Percentiles rank a stretch among this genome's conserved stretches.
Conservation (phyloP, 2,113 vertebrate genomes). For the Pterocles burchelli region DNA sequence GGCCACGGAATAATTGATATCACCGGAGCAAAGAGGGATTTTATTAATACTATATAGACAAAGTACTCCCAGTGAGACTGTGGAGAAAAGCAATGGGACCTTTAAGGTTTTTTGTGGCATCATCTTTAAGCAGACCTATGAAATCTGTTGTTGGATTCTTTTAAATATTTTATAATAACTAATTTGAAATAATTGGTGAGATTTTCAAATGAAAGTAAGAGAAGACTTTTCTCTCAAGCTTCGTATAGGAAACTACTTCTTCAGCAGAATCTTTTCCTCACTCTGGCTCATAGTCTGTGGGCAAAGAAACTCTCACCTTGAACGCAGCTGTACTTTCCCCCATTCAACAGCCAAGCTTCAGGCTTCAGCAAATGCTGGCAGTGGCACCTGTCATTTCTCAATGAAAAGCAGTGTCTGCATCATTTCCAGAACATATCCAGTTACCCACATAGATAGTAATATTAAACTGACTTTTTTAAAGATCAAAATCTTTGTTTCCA, state of each 20-base stretch:
- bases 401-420: not conserved
- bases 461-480: not conserved
- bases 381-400: not conserved
- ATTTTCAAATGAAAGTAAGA: not conserved
- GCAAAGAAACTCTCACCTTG: not conserved
- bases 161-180: not conserved
- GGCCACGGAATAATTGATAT: not conserved
- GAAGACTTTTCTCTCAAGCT: not conserved
- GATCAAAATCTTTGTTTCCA: not conserved
- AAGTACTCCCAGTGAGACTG: not conserved
- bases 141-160: not conserved
- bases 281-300: not conserved
- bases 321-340: not conserved
- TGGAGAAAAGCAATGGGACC: not conserved
- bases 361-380: not conserved
- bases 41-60: not conserved
- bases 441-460: not conserved
- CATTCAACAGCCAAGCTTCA: not conserved
- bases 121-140: not conserved
- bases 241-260: not conserved
- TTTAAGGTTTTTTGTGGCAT: not conserved
- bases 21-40: not conserved
- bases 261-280: not conserved
- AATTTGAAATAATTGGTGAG: not conserved
- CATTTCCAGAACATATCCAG: not conserved